Base-by-base conservation (phyloP, 2,888 invertebrate species). In the Eristalis tenax region DNA sequence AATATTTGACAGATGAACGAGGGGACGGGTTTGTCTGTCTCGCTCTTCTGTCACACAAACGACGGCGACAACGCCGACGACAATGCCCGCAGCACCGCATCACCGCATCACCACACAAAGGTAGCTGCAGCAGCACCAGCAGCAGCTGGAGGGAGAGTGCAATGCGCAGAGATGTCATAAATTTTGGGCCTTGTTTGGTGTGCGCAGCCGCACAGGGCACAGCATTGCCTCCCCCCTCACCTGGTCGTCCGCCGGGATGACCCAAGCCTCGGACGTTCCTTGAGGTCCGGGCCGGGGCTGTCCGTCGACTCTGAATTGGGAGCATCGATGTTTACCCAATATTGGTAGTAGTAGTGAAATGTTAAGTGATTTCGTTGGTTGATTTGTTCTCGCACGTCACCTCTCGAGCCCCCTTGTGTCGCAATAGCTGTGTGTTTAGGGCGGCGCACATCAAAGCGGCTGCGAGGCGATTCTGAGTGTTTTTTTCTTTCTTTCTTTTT, bases 361-460 rank as follows among this genome's bases (percentile, higher is more conserved):
- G 85, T 89, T 89, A 88, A 89, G 89, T 89, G 88, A 89, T 88
- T 88, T 88, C 64, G 83, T 87, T 84, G 84, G 88, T 87, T 87
- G 84, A 84, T 88, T 88, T 84, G 80, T 88, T 88, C 84, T 88
- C 81, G 2, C 50, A 84, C 84, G 84, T 88, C 84, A 85, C 81
- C 78, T 88, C 84, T 88, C 57, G 57, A 79, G 85, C 63, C 78
- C 78, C 82, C 81, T 88, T 85, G 59, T 82, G 76, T 71, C 79
- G 73, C 75, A 79, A 81, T 56, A 22, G 59, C 40, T 84, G 83
- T 74, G 10, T 76, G 79, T 70, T 71, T 22, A 75, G 64, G 0
- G 79, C 86, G 87, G 83, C 68, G 23, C 13, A 76, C 56, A 73
- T 87, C 87, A 87, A 87, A 83, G 87, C 43, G 63, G 38, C 66